phyloP scores from a whole-genome alignment of 1,140 invertebrate genomes.

The Bradynema listronoti region DNA sequence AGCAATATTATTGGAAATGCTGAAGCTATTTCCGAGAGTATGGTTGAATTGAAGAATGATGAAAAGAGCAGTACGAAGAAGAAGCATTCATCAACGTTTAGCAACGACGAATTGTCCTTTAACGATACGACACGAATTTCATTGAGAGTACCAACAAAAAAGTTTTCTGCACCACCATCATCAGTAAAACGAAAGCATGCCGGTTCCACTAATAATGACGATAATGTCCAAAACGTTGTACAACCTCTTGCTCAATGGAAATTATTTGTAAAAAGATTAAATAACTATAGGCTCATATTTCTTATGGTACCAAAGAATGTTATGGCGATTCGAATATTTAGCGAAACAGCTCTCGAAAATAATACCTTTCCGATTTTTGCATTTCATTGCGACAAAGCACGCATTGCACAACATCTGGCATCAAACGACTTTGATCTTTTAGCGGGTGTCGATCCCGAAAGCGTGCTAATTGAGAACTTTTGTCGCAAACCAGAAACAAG shows the following conservation, averaged over 20 bases:
- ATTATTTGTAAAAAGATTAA: conserved; percentile 37
- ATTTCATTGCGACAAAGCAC: conserved; percentile 36
- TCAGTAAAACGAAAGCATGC: not conserved
- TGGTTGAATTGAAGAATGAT: too few species aligned
- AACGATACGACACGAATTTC: not conserved
- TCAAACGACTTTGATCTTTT: not conserved
- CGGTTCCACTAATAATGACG: too few species aligned
- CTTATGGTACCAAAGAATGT: conserved; percentile 40
- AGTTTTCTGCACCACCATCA: conserved; percentile 15
- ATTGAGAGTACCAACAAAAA: conserved; percentile 2
- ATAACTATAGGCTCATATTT: conserved; percentile 20
- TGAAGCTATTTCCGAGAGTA: too few species aligned
- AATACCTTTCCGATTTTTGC: conserved; percentile 35
- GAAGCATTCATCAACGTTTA: conserved; percentile 6
- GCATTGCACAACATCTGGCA: conserved; percentile 35
- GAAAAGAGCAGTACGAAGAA: not conserved
- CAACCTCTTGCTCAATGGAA: too few species aligned
- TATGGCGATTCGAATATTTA: not conserved
- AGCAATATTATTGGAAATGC: too few species aligned
- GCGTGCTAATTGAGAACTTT: conserved; percentile 14
- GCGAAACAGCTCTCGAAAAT: conserved; percentile 14
- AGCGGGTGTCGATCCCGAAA: not conserved
- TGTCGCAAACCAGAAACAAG: conserved; percentile 16
- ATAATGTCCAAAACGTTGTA: too few species aligned
- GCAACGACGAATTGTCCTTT: conserved; percentile 9